Evolutionary conservation across 2,797 vertebrate species (phyloP), one percentile per base, ranked within the genome.

Genomic region (Emydoidea blandingii): DNA sequence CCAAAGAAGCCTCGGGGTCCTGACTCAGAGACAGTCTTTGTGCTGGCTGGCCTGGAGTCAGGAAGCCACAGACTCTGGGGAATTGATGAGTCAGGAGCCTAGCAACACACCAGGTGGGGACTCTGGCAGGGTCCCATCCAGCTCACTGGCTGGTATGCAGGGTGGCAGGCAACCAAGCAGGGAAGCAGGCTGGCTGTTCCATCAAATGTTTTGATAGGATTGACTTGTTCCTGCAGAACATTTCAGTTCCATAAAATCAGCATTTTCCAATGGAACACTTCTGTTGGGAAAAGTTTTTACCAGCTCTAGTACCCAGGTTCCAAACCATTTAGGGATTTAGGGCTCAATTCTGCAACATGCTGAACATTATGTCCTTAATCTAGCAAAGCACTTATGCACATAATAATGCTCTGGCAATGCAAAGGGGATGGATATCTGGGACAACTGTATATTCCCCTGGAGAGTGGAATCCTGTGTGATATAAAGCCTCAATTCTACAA

Each of bases 291-390:
- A 57, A 57, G 27, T 57, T 57, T 57, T 27, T 29, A 11, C 25
- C 56, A 57, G 10, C 12, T 57, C 56, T 57, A 44, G 74, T 1
- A 44, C 15, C 34, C 68, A 2, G 15, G 9, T 5, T 76, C 23
- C 8, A 57, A 29, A 57, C 25, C 27, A 29, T 29, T 14, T 47
- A 79, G 27, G 23, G 5, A 25, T 52, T 65, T 23, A 87, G 16
- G 5, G 21, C 15, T 90, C 1, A 0, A 0, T 11, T 82, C 81
- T 91, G 52, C 68, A 88, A 65, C 87, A 16, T 0, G 0, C 19
- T 4, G 49, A 21, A 57, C 56, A 57, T 57, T 29, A 29, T 29
- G 14, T 87, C n/a, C 57, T 86, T 4, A 65, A 3, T 21, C 68
- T n/a, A 83, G 82, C 84, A 37, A 80, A 86, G 4, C 5, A 8